Evolutionary conservation across 2,113 vertebrate genomes (phyloP), one percentile per base, ranked within the genome.

Genomic region (Nothobranchius kuhntae): DNA sequence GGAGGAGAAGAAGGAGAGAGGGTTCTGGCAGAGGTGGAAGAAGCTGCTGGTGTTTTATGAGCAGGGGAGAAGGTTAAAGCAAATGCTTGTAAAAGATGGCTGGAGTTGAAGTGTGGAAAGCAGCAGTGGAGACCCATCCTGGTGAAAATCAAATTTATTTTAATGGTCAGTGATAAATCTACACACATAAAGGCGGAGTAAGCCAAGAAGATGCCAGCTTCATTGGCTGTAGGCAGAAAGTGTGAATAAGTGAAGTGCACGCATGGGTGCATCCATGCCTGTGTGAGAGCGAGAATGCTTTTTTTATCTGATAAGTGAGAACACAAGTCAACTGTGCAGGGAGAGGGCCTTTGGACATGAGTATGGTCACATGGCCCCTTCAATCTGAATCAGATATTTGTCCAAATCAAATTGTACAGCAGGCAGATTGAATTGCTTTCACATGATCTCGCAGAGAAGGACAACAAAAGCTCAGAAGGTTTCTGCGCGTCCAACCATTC

Each of bases 131-230:
- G 62, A 78, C 67, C 56, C 76, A 65, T 78, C 65, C 61, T 6
- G 77, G 66, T 89, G 82, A 90, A 88, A 91, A 89, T 89, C 85
- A 86, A 90, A 89, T 87, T 83, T 84, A 67, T 90, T 91, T 92
- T 91, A 91, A 92, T 85, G 75, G 80, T 63, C 61, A 54, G 51
- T 75, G 77, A 91, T 92, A 89, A 92, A 92, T 91, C 81, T 71
- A 65, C 68, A 69, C 66, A 59, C 77, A 80, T 83, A 88, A 83
- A 83, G 53, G 56, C 45, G 13, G 12, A 74, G 65, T 68, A 71
- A 70, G 68, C 72, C 51, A 53, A 52, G 57, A 53, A 48, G 72
- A 68, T 70, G 72, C 71, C 65, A 65, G 36, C 67, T 78, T 73
- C 72, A 79, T 45, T 68, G 61, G 69, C 51, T 65, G n/a, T 30